Evolutionary conservation across 2,888 invertebrate genomes (phyloP), one percentile per base, ranked within the genome.

Genomic region (Hemithea aestivaria): DNA sequence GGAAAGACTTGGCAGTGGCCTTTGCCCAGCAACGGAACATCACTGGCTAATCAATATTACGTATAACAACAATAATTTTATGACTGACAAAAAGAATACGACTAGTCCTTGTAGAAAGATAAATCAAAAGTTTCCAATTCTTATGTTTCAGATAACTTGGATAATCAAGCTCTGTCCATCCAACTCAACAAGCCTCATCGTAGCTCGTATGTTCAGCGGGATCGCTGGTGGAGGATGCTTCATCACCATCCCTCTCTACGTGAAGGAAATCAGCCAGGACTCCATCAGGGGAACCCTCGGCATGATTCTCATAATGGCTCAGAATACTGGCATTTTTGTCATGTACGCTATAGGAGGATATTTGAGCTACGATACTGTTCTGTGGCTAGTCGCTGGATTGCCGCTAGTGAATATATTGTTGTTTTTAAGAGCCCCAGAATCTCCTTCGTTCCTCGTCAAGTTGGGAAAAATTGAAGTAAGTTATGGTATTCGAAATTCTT

Each of bases 401-500:
- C 66, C 73, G 0, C 20, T 71, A 2, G 1, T 70, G 2, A 60
- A 56, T 1, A 43, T 62, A 1, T 9, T 64, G 0, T 20, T 64
- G 6, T 61, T 78, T 46, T 16, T 70, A n/a, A 63, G 53, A 30
- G 68, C 70, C 23, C 81, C 81, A 1, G 80, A 81, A 34, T 74
- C 81, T 1, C 81, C 82, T 9, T 60, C 69, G 1, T 78, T 56
- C 33, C 48, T 78, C 21, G 56, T 80, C 0, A 77, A 76, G 22
- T 48, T 48, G 8, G 73, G 69, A 1, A 64, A 66, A 39, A 42
- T 48, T 27, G 58, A 74, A 11, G 81, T 80, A 46, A 62, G 64
- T 58, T 12, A 28, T 2, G 10, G 9, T 9, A 25, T 35, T 12
- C 9, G 21, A 10, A 20, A 2, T 20, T n/a, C n/a, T n/a, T n/a